Base-by-base conservation (phyloP, 2,797 vertebrate genomes). In the Poeciliopsis gracilis region DNA sequence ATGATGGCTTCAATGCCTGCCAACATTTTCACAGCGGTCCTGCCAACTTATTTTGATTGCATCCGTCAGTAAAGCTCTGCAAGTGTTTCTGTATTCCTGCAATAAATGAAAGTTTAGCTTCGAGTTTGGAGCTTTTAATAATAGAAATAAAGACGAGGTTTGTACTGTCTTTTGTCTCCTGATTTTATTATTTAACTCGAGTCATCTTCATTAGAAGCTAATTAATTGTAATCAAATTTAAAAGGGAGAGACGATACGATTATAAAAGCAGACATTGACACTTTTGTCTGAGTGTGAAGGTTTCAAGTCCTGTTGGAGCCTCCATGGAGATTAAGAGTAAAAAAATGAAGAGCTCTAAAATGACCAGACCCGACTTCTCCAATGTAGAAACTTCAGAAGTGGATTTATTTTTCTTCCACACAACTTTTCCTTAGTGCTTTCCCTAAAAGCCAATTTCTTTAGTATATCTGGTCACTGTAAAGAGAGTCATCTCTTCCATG, bases 21-120 rank as follows among this genome's bases (percentile, higher is more conserved):
- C 77, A 36, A 18, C 33, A 20, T 10, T 36, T 75, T 46, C 53
- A 61, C 46, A 78, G 46, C 72, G 67, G 55, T 74, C 61, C 47
- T 5, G 13, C 11, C 49, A 75, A 46, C 72, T 70, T 55, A 49
- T 80, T 36, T 69, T 33, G 13, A 76, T 71, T 75, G 20, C 43
- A 55, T 16, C 51, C 6, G 46, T 18, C 38, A 47, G 1, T 46
- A 49, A 75, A 74, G 28, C 41, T 33, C 43, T 4, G 30, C 43
- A 28, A 18, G 66, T 46, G 4, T 36, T 18, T 53, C 36, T 57
- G 25, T 43, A n/a, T 63, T 23, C 7, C 51, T 16, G 13, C 51
- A 38, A 43, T 33, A 18, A 70, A 5, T 53, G 4, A 5, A 67
- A 33, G 59, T 30, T 61, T 30, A n/a, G 66, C 6, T n/a, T 45